A percentile compares a stretch with the other conserved stretches of the same genome.
Conservation (phyloP, 2,113 vertebrate species). For the Labeo rohita region DNA sequence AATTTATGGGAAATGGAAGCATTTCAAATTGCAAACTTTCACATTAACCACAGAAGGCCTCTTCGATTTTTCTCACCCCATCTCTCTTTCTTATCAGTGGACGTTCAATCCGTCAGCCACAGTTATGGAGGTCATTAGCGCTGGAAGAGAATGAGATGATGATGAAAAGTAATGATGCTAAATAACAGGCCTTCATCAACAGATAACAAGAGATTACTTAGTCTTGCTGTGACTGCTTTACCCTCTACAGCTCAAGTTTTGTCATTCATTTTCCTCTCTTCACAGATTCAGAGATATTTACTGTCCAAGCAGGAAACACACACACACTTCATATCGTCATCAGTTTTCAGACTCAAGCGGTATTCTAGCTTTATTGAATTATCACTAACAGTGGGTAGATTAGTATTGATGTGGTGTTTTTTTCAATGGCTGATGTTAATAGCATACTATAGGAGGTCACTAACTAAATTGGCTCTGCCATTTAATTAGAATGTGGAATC, state of each 20-base stretch:
- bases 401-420: constrained; percentile 74
- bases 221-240: background rate
- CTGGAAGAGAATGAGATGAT: constrained; percentile 32
- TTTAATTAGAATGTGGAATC: constrained; percentile 24
- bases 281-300: constrained; percentile 31
- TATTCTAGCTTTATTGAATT: constrained; percentile 71
- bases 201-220: background rate
- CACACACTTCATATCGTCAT: constrained; percentile 9
- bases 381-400: constrained; percentile 80
- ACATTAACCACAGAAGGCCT: background rate
- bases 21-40: background rate
- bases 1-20: background rate
- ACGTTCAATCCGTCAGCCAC: background rate
- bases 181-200: constrained; percentile 11
- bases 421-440: constrained; percentile 62
- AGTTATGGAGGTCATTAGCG: constrained; percentile 38
- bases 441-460: constrained; percentile 52
- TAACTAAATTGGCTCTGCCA: constrained; percentile 50
- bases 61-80: constrained; percentile 12
- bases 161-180: constrained; percentile 39
- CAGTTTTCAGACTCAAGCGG: constrained; percentile 47
- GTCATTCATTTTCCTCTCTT: background rate
- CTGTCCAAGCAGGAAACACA: constrained; percentile 47
- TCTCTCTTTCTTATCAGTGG: background rate
- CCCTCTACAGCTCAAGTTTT: constrained; percentile 2